phyloP scores from a whole-genome alignment of 2,797 vertebrate species.

The Paratrypauchen microcephalus region DNA sequence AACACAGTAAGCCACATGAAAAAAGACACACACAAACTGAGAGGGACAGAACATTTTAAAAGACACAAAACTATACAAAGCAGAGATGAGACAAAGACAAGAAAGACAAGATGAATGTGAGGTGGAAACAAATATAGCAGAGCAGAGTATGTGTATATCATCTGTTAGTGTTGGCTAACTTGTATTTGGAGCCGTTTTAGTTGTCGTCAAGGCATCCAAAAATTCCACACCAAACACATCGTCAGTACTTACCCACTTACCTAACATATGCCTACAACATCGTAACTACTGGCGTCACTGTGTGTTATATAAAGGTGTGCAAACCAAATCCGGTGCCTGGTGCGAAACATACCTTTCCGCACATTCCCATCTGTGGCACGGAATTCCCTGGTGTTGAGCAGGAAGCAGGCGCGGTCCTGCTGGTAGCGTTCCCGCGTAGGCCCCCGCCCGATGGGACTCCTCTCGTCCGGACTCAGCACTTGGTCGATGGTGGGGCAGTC shows the following conservation, averaged over 20 bases:
- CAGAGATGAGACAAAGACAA: slow-evolving; percentile 57
- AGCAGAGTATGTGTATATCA: slow-evolving; percentile 41
- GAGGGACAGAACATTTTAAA: slow-evolving; percentile 46
- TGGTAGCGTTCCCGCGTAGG: slow-evolving; percentile 84
- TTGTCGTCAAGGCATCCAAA: slow-evolving; percentile 16
- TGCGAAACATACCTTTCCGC: slow-evolving; percentile 86
- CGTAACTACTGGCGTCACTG: slow-evolving; percentile 37
- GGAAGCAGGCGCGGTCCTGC: slow-evolving; percentile 92
- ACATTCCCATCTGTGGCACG: slow-evolving; percentile 90
- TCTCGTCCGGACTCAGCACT: slow-evolving; percentile 88
- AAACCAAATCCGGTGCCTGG: slow-evolving; percentile 41
- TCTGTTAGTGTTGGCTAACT: slow-evolving; percentile 24
- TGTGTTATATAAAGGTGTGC: slow-evolving; percentile 47
- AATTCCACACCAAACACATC: slow-evolving; percentile 20
- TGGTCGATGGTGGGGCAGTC: slow-evolving; percentile 94
- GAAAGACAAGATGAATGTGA: slow-evolving; percentile 52
- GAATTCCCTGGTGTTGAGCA: slow-evolving; percentile 90
- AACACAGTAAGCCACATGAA: slow-evolving; percentile 21
- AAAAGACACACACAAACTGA: slow-evolving; percentile 35
- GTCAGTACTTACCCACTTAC: slow-evolving; percentile 19
- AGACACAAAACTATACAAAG: slow-evolving; percentile 52
- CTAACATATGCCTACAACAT: slow-evolving; percentile 11
- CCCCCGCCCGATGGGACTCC: slow-evolving; percentile 80
- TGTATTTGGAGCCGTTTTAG: slow-evolving; percentile 23
- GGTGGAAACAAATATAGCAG: slow-evolving; percentile 63